Base-by-base conservation (phyloP, 2,797 vertebrate species). In the Moxostoma hubbsi region DNA sequence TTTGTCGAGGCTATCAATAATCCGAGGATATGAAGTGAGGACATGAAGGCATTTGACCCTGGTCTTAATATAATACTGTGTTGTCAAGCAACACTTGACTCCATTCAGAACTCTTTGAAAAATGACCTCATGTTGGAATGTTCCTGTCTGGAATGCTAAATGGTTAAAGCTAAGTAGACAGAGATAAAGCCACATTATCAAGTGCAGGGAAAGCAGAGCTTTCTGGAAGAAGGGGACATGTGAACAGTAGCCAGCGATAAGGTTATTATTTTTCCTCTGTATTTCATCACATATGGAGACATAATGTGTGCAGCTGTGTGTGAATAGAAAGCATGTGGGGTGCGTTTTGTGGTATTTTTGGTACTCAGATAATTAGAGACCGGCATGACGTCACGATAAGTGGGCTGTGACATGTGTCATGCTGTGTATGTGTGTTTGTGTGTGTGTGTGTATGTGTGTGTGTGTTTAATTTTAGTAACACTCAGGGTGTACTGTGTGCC, bases 241-340 rank as follows among this genome's bases (percentile, higher is more conserved):
- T 85, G 88, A 87, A 87, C 67, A 57, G 82, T 83, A 74, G 87
- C 74, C 72, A 86, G 46, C 90, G 92, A 93, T 93, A 93, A 93
- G 90, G 75, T 81, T 77, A 88, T 86, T 90, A 89, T 92, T 93
- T 91, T 87, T 87, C 80, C 74, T 65, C 16, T 50, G 64, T 54
- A 49, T 76, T 67, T 77, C 53, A 73, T 67, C 83, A 83, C 85
- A 62, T 88, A 87, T 84, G 84, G 74, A 81, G 80, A 83, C 68
- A 11, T 46, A 70, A 63, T 61, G 54, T 53, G 73, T 68, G 85
- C 89, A 86, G 85, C 54, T 83, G 81, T 80, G 51, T 75, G 65
- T 77, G 73, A 84, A 81, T 75, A 75, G 76, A 65, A 43, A 81
- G 67, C 81, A 84, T 80, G 73, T 59, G 73, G 64, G 75, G 66